phyloP scores from a whole-genome alignment of 2,113 vertebrate genomes.

The Rattus rattus region DNA sequence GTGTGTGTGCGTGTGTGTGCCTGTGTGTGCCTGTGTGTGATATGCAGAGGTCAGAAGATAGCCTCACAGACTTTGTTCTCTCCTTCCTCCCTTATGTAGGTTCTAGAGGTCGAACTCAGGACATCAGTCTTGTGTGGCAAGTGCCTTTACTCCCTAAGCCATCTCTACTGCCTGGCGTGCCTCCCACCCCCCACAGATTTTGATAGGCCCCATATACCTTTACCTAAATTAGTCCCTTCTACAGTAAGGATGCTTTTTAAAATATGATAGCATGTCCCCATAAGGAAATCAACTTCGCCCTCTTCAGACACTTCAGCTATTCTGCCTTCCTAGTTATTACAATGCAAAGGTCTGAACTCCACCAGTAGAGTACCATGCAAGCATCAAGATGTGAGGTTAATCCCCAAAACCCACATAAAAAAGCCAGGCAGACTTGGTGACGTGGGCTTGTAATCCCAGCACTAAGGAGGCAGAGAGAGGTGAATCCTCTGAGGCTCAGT shows the following conservation, averaged over 20 bases:
- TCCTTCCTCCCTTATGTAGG: background rate
- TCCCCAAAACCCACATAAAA: background rate
- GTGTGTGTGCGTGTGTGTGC: background rate
- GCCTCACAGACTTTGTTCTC: background rate
- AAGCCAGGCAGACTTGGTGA: background rate
- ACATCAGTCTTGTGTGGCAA: background rate
- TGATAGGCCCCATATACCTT: background rate
- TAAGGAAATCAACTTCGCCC: background rate
- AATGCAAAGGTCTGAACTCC: background rate
- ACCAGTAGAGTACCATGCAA: background rate
- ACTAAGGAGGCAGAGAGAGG: background rate
- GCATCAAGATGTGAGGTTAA: background rate
- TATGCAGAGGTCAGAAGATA: background rate
- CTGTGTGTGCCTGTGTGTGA: background rate
- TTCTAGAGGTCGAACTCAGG: background rate
- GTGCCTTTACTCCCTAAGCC: background rate
- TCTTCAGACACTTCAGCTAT: background rate
- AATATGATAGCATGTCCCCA: background rate
- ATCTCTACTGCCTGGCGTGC: background rate
- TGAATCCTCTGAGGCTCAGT: background rate
- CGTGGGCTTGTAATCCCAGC: background rate
- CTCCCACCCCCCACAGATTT: background rate
- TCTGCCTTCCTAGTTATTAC: background rate
- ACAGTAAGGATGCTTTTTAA: background rate
- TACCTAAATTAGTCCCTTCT: background rate